Conservation (phyloP, 2,113 vertebrate species). For the Bos javanicus region DNA sequence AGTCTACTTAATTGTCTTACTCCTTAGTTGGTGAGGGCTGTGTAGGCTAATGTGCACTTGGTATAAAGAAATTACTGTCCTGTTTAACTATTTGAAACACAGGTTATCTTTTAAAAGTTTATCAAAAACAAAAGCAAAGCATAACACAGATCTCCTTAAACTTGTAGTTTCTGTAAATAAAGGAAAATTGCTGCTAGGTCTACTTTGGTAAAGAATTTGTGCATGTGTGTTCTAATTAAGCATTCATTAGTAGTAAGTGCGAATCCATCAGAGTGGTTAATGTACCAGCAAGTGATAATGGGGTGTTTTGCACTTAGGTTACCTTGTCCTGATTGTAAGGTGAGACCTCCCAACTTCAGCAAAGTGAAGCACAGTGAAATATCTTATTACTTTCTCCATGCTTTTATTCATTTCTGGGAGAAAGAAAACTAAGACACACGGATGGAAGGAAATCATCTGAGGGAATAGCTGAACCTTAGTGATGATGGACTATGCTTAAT, state of each 20-base stretch:
- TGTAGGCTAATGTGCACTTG: neutral
- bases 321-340: constrained; percentile 63
- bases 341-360: constrained; percentile 60
- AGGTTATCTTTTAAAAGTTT: neutral
- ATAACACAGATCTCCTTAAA: neutral
- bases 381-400: constrained; percentile 3
- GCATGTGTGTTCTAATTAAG: constrained; percentile 57
- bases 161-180: constrained; percentile 28
- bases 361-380: constrained; percentile 46
- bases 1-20: neutral
- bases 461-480: neutral
- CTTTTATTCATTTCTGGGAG: neutral
- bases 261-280: constrained; percentile 67
- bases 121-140: neutral
- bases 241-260: constrained; percentile 60
- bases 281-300: constrained; percentile 61
- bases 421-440: neutral
- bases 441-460: neutral
- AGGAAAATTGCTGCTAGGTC: constrained; percentile 1
- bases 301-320: constrained; percentile 54
- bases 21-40: neutral
- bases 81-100: neutral
- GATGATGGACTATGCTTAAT: neutral
- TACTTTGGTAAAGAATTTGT: constrained; percentile 27
- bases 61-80: neutral